A percentile compares a stretch with the other conserved stretches of the same genome.
Conservation (phyloP, 2,888 invertebrate genomes). For the Nipponacmea schrenckii region DNA sequence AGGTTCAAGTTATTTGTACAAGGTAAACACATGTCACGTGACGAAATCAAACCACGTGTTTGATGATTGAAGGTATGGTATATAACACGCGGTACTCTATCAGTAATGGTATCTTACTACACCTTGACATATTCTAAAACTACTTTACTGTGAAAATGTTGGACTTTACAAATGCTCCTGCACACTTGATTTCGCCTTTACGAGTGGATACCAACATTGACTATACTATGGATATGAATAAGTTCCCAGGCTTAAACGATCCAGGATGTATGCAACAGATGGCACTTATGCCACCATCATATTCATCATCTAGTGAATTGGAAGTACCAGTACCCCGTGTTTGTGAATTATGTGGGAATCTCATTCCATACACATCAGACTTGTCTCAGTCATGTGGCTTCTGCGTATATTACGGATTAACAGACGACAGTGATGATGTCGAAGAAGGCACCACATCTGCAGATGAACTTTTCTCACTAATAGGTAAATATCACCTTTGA, state of each 20-base stretch:
- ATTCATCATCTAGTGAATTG: background rate
- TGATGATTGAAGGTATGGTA: background rate
- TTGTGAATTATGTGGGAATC: conserved; percentile 3
- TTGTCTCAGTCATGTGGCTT: background rate
- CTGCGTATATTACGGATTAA: background rate
- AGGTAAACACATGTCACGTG: background rate
- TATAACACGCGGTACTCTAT: background rate
- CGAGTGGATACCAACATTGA: background rate
- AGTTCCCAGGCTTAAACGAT: background rate
- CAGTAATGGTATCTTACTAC: background rate
- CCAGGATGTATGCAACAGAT: background rate
- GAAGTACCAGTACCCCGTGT: background rate
- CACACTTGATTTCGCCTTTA: background rate
- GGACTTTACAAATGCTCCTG: background rate
- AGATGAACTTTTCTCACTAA: background rate
- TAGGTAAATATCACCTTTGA: background rate
- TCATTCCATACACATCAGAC: background rate
- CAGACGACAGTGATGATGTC: background rate
- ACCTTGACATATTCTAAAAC: background rate
- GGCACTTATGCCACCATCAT: background rate
- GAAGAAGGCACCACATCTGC: background rate
- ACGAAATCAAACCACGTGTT: background rate
- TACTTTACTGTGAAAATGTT: background rate
- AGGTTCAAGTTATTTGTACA: background rate
- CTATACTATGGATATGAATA: conserved; percentile 2